Conservation (phyloP, 2,888 invertebrate species). For the Diloba caeruleocephala region DNA sequence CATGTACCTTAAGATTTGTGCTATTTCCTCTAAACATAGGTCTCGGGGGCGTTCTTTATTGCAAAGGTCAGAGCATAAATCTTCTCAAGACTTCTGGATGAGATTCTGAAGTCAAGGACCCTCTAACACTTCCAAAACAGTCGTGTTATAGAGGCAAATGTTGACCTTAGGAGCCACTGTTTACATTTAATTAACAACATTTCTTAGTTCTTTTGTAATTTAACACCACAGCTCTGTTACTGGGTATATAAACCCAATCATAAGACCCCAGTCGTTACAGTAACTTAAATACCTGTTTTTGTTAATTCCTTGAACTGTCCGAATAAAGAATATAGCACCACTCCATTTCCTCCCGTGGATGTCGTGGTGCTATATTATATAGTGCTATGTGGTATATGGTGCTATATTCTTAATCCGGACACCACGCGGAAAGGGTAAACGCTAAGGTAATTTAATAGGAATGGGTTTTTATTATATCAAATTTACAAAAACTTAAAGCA, state of each 20-base stretch:
- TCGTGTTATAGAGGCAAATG: slow-evolving; percentile 63
- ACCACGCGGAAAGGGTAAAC: too few relatives aligned
- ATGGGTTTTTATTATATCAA: too few relatives aligned
- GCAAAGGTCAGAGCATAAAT: slow-evolving; percentile 79
- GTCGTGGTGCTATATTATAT: too few relatives aligned
- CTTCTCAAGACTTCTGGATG: slow-evolving; percentile 66
- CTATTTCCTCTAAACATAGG: slow-evolving; percentile 49
- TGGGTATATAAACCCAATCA: not conserved
- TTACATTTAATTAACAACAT: slow-evolving; percentile 55
- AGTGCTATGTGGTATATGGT: too few relatives aligned
- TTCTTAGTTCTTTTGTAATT: slow-evolving; percentile 48
- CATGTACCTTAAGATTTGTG: slow-evolving; percentile 50
- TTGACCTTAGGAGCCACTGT: slow-evolving; percentile 54
- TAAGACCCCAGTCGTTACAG: slow-evolving; percentile 5
- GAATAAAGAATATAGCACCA: too few relatives aligned
- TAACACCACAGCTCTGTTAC: slow-evolving; percentile 1
- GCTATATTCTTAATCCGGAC: too few relatives aligned
- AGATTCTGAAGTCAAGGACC: slow-evolving; percentile 66
- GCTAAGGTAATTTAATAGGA: too few relatives aligned
- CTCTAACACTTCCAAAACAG: slow-evolving; percentile 74
- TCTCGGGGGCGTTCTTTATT: slow-evolving; percentile 77
- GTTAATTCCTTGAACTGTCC: too few relatives aligned
- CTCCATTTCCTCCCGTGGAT: too few relatives aligned
- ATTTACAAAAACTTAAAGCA: too few relatives aligned
- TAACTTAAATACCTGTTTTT: too few relatives aligned